Conservation (phyloP, 2,797 vertebrate species). For the Garrulus glandarius region DNA sequence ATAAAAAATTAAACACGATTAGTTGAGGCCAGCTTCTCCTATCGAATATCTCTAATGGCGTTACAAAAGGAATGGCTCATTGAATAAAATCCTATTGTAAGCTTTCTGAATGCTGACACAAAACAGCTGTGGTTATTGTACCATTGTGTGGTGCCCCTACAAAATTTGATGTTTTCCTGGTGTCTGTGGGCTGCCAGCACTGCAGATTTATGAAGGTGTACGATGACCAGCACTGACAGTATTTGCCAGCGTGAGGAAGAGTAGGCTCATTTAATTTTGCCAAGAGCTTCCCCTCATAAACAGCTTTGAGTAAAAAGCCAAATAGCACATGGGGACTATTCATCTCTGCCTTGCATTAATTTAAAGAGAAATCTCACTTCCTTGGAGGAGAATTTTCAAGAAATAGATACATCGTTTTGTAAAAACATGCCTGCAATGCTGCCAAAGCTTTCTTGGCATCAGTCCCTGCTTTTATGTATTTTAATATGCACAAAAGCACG, state of each 20-base stretch:
- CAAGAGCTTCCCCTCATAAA: conserved; percentile 45
- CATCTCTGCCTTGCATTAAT: conserved; percentile 25
- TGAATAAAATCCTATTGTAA: conserved; percentile 22
- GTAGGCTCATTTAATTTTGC: conserved; percentile 35
- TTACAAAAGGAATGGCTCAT: conserved; percentile 28
- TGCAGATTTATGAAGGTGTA: neutral
- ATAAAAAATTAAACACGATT: conserved; percentile 45
- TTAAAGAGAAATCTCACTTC: conserved; percentile 28
- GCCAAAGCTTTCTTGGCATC: neutral
- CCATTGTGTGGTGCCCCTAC: neutral
- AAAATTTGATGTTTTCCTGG: conserved; percentile 46
- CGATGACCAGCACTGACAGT: neutral
- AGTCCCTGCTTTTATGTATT: neutral
- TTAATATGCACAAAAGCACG: neutral
- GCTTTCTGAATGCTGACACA: neutral
- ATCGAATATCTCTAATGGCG: neutral
- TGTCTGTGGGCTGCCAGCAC: neutral
- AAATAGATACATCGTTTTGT: neutral
- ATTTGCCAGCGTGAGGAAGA: conserved; percentile 28
- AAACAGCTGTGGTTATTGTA: conserved; percentile 27
- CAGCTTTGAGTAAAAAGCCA: conserved; percentile 32
- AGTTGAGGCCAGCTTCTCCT: neutral
- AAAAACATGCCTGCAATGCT: neutral
- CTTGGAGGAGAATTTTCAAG: conserved; percentile 26
- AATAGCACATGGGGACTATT: conserved; percentile 4